phyloP scores from a whole-genome alignment of 2,797 vertebrate species.

The Leucoraja ocellata region DNA sequence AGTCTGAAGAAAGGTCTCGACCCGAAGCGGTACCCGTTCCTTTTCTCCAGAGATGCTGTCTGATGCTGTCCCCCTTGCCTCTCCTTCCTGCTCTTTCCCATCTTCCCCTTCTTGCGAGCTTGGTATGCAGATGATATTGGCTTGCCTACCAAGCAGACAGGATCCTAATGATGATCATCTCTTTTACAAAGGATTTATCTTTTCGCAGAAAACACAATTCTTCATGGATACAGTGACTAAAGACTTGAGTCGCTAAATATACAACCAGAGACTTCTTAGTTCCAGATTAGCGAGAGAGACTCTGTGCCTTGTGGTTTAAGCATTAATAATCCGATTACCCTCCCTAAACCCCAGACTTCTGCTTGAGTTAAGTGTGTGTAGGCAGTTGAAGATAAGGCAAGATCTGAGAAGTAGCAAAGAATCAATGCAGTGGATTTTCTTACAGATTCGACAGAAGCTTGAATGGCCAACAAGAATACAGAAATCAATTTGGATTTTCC shows the following conservation, averaged over 20 bases:
- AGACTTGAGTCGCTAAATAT: not conserved
- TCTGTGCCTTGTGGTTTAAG: slow-evolving; percentile 11
- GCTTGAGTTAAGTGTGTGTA: slow-evolving; percentile 12
- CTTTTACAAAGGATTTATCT: not conserved
- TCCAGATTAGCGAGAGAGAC: slow-evolving; percentile 16
- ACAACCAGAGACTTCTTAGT: not conserved
- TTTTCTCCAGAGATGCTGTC: too few relatives aligned
- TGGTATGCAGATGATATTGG: not conserved
- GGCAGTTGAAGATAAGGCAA: slow-evolving; percentile 15
- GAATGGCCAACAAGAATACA: slow-evolving; percentile 9
- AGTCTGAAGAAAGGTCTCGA: too few relatives aligned
- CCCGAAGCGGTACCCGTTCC: too few relatives aligned
- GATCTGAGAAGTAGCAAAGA: slow-evolving; percentile 9
- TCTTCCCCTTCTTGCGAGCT: not conserved
- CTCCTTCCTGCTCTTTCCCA: not conserved
- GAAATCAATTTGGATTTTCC: slow-evolving; percentile 29
- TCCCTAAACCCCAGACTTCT: not conserved
- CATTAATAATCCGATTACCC: slow-evolving; percentile 32
- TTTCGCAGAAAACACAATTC: not conserved
- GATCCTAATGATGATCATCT: not conserved
- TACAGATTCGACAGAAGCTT: not conserved
- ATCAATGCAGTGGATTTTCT: slow-evolving; percentile 13
- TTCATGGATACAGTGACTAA: not conserved
- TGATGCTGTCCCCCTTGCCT: not conserved
- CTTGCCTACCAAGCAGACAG: not conserved